phyloP scores from a whole-genome alignment of 2,888 invertebrate genomes.

The Chymomyza amoena region DNA sequence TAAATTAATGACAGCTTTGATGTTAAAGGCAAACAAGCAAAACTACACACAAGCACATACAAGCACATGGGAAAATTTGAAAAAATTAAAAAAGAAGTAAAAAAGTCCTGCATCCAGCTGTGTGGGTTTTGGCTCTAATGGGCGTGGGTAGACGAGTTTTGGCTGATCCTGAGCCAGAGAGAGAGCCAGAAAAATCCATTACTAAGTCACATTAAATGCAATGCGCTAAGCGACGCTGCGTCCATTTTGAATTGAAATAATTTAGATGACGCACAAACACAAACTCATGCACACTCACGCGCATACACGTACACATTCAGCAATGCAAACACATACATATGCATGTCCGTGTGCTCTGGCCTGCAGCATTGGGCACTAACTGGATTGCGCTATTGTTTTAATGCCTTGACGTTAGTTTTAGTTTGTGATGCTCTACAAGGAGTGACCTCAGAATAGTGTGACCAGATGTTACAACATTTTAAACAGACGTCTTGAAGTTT shows the following conservation, averaged over 20 bases:
- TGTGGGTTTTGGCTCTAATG: not conserved
- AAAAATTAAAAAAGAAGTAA: conserved; percentile 8
- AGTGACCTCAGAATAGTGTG: not conserved
- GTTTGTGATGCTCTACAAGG: not conserved
- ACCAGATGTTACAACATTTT: not conserved
- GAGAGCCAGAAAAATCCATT: conserved; percentile 30
- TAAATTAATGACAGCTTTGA: conserved; percentile 62
- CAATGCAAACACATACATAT: not conserved
- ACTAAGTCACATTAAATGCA: conserved; percentile 7
- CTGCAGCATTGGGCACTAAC: conserved; percentile 27
- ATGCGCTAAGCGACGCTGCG: conserved; percentile 23
- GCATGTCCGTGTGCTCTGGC: conserved; percentile 18
- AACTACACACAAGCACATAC: not conserved
- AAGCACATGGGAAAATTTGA: not conserved
- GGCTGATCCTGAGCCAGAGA: not conserved
- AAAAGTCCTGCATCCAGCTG: not conserved
- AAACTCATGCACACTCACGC: not conserved
- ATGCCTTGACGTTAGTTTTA: not conserved
- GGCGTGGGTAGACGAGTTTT: too few relatives aligned
- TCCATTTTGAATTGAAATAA: conserved; percentile 46
- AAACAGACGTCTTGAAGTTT: too few relatives aligned
- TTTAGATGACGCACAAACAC: conserved; percentile 29
- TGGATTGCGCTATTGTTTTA: conserved; percentile 7
- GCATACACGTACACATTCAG: conserved; percentile 25
- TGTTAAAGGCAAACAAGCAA: conserved; percentile 45